phyloP scores from a whole-genome alignment of 2,797 vertebrate species.

The Carapus acus region DNA sequence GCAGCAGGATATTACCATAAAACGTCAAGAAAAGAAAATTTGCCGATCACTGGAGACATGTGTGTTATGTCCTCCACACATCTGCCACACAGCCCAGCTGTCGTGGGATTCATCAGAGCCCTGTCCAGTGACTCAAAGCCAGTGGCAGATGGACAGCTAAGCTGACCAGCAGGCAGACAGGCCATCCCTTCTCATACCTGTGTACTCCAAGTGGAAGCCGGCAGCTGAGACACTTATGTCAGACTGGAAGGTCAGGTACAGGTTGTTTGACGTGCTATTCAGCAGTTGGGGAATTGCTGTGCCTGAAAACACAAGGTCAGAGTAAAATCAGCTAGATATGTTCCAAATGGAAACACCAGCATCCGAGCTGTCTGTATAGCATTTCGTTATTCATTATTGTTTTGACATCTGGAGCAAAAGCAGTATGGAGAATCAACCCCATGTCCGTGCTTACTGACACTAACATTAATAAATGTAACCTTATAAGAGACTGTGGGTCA shows the following conservation, averaged over 20 bases:
- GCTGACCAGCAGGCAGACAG: conserved; percentile 37
- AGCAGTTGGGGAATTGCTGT: conserved; percentile 94
- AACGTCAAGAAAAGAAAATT: conserved; percentile 12
- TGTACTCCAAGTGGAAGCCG: conserved; percentile 96
- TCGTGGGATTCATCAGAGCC: conserved; percentile 21
- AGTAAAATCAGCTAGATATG: not conserved
- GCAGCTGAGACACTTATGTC: conserved; percentile 96
- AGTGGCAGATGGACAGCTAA: conserved; percentile 38
- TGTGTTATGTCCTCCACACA: conserved; percentile 15
- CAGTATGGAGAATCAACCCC: not conserved
- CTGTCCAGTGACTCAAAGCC: conserved; percentile 40
- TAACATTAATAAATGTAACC: not conserved
- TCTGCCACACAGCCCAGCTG: conserved; percentile 38
- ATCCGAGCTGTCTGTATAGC: not conserved
- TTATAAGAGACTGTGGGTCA: not conserved
- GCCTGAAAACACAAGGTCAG: conserved; percentile 68
- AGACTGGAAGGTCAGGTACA: conserved; percentile 95
- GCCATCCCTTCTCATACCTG: conserved; percentile 81
- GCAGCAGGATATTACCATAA: conserved; percentile 11
- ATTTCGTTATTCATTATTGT: not conserved
- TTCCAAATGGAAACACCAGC: not conserved
- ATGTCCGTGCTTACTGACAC: not conserved
- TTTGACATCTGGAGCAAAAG: not conserved
- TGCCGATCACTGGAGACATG: conserved; percentile 5
- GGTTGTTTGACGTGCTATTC: conserved; percentile 96